Evolutionary conservation across 2,113 vertebrate genomes (phyloP).

Genomic region (Octodon degus): DNA sequence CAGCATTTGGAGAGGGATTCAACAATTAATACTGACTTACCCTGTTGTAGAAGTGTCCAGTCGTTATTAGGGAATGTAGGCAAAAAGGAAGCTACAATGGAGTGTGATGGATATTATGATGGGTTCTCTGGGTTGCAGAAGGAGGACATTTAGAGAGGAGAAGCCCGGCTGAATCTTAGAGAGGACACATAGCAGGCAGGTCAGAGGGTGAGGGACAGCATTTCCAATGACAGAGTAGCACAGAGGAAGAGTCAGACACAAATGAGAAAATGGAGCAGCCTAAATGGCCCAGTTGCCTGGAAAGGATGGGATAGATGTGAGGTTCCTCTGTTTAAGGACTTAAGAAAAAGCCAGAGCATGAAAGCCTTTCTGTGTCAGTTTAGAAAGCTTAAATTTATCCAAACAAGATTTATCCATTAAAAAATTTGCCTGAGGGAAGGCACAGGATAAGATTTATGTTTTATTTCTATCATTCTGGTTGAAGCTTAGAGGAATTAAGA

Average conservation of each 20-base stretch:
- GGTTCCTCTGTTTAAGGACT: not conserved
- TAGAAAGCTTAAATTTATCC: slow-evolving; percentile 4
- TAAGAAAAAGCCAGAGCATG: not conserved
- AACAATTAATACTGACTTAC: not conserved
- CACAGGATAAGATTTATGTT: not conserved
- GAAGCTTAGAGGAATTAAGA: not conserved
- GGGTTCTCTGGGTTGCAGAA: not conserved
- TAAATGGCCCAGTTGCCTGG: not conserved
- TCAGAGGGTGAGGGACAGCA: not conserved
- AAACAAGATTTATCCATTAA: not conserved
- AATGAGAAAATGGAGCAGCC: not conserved
- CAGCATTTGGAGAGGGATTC: not conserved
- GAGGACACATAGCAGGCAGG: not conserved
- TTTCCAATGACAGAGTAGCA: not conserved
- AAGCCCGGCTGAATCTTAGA: not conserved
- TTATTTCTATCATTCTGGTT: not conserved
- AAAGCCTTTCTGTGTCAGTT: not conserved
- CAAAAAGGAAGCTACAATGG: not conserved
- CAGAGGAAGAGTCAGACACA: not conserved
- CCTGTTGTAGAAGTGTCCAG: not conserved
- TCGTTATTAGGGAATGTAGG: not conserved
- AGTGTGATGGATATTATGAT: not conserved
- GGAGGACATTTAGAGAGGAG: not conserved
- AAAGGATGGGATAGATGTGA: not conserved
- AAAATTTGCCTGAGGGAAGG: not conserved